phyloP scores from a whole-genome alignment of 2,888 invertebrate genomes.

The Stenotaenia linearis region DNA sequence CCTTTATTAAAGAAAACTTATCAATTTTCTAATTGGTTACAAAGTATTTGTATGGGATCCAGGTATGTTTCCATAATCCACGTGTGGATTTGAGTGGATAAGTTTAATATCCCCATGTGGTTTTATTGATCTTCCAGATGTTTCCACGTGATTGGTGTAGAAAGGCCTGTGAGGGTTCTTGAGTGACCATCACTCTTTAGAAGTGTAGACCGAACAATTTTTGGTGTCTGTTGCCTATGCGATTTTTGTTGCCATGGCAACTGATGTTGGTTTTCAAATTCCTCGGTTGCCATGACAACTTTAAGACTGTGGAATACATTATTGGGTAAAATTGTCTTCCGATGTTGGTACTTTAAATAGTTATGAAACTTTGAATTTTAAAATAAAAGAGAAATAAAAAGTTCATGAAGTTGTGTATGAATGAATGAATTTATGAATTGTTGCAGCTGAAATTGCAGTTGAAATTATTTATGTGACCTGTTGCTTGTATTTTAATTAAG shows the following conservation, averaged over 20 bases:
- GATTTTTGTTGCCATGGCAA: background rate
- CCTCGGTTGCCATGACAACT: background rate
- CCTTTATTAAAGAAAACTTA: too few species aligned
- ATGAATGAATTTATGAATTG: too few species aligned
- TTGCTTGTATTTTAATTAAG: background rate
- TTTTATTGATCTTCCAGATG: background rate
- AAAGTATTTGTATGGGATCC: background rate
- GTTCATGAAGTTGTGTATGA: background rate
- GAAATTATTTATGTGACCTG: background rate
- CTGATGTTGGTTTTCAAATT: background rate
- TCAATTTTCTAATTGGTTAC: too few species aligned
- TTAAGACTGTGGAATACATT: background rate
- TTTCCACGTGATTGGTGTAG: constrained; percentile 5
- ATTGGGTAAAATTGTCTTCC: too few species aligned
- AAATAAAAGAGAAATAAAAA: too few species aligned
- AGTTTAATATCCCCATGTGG: background rate
- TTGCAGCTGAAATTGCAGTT: background rate
- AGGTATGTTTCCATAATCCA: background rate
- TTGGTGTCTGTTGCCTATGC: background rate
- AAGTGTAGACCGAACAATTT: background rate
- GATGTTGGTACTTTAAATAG: too few species aligned
- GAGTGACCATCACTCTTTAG: background rate
- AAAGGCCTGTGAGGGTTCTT: background rate
- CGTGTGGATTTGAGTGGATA: background rate
- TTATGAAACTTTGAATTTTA: too few species aligned